Base-by-base conservation (phyloP, 1,140 invertebrate species). In the Berghia stephanieae region DNA sequence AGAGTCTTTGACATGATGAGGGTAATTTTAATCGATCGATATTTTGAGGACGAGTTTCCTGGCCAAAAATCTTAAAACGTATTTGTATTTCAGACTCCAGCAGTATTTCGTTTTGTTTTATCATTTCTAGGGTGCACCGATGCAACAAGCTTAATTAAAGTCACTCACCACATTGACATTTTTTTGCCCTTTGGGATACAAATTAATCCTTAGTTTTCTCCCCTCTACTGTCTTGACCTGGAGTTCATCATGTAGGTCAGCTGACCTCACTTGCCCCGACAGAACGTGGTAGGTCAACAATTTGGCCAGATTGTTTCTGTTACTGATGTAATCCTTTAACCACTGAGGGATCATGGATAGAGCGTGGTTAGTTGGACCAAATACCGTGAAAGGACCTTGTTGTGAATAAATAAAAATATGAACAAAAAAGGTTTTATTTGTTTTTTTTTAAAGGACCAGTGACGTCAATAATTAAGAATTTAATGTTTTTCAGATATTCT, bases 291-390 rank as follows among this genome's bases (percentile, higher is more conserved):
- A 83, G 21, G 68, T 67, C 2, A 83, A 73, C 0, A 83, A 60
- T 13, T 76, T 55, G 2, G 27, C 46, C 40, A 95, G 93, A 0
- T 92, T 91, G 16, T 91, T 91, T 70, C 90, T 90, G 82, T 93
- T 92, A 4, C 91, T 92, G 13, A 92, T 87, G 3, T 92, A 90
- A 63, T 91, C 89, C 38, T 92, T 89, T 21, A 93, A 84, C 80
- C 94, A 78, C 92, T 91, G 0, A 90, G 92, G 66, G 93, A 87
- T n/a, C 91, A 91, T 44, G 90, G 87, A 90, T 87, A 96, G 96
- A 72, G 95, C 95, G 43, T 92, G 90, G 86, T 96, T 94, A 55
- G 93, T 94, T 42, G 95, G 95, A 3, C 95, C 95, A 85, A 96
- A 96, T n/a, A 96, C 90, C 0, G 95, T 96, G 87, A 94, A 95